These are phyloP conservation scores for Campoplex capitator DNA, from an alignment of 2,888 invertebrate genomes.

Conservation along the genomic window DNA sequence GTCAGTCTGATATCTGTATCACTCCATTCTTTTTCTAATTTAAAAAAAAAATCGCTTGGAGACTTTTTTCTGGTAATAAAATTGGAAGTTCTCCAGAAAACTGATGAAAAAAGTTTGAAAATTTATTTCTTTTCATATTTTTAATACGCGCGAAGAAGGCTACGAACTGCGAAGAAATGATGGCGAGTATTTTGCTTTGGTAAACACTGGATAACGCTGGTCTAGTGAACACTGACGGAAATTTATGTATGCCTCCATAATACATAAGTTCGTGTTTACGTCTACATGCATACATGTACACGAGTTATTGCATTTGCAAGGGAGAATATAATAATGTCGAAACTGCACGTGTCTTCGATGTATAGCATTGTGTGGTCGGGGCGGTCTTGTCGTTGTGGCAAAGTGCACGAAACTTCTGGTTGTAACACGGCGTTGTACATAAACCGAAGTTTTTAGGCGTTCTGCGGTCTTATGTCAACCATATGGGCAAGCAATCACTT, in stretches of 20 bases:
- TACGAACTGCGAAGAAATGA: neutral
- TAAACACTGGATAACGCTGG: neutral
- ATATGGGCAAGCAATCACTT: slow-evolving; percentile 67
- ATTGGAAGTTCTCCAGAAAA: too few relatives aligned
- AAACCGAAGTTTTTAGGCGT: slow-evolving; percentile 37
- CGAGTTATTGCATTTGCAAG: slow-evolving; percentile 38
- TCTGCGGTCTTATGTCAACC: slow-evolving; percentile 71
- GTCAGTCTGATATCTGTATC: slow-evolving; percentile 23
- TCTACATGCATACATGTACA: neutral
- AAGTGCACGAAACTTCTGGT: slow-evolving; percentile 70
- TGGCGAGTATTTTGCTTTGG: neutral
- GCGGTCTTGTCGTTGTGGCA: slow-evolving; percentile 63
- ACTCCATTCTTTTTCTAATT: neutral
- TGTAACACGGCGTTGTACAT: slow-evolving; percentile 23
- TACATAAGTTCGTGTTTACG: neutral
- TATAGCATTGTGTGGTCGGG: slow-evolving; percentile 67
- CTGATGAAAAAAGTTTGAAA: too few relatives aligned
- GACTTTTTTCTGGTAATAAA: neutral
- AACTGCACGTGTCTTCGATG: slow-evolving; percentile 72
- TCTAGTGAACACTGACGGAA: neutral
- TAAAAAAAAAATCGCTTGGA: neutral
- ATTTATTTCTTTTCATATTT: neutral
- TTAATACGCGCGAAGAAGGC: neutral
- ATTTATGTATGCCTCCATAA: neutral
- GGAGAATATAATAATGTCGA: slow-evolving; percentile 68